Evolutionary conservation across 2,888 invertebrate genomes (phyloP).

Genomic region (Zootermopsis nevadensis): DNA sequence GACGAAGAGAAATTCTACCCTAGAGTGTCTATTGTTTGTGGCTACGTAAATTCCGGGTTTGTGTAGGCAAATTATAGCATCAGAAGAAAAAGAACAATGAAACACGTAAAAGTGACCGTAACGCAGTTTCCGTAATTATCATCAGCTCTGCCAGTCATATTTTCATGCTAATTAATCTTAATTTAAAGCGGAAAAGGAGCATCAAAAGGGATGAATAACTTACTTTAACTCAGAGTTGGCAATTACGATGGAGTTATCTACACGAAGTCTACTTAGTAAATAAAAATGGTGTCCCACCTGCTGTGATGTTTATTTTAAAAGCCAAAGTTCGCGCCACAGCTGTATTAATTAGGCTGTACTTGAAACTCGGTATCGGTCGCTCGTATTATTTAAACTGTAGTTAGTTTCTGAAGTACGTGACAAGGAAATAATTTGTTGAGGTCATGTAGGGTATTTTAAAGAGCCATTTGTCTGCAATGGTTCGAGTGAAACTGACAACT

Average conservation of each 20-base stretch:
- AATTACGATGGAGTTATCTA: slow-evolving; percentile 33
- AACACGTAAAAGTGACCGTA: slow-evolving; percentile 13
- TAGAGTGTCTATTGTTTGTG: too few species aligned
- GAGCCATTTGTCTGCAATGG: too few species aligned
- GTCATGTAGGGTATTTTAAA: too few species aligned
- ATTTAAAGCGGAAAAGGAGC: slow-evolving; percentile 27
- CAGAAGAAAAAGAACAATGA: background rate
- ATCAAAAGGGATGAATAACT: slow-evolving; percentile 35
- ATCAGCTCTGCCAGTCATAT: slow-evolving; percentile 14
- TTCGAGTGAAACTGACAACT: too few species aligned
- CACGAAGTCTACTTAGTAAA: slow-evolving; percentile 6
- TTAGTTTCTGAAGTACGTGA: too few species aligned
- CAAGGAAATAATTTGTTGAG: too few species aligned
- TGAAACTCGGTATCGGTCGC: background rate
- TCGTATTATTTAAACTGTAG: too few species aligned
- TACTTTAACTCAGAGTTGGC: slow-evolving; percentile 28
- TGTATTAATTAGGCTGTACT: background rate
- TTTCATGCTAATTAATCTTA: slow-evolving; percentile 38
- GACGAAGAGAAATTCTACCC: too few species aligned
- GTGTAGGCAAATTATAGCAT: slow-evolving; percentile 1
- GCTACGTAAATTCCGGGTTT: background rate
- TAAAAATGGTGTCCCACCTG: slow-evolving; percentile 12
- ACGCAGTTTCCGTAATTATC: slow-evolving; percentile 25
- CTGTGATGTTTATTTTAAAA: background rate
- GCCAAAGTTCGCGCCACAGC: background rate